Evolutionary conservation across 2,113 vertebrate species (phyloP).

Genomic region (Phalacrocorax carbo): DNA sequence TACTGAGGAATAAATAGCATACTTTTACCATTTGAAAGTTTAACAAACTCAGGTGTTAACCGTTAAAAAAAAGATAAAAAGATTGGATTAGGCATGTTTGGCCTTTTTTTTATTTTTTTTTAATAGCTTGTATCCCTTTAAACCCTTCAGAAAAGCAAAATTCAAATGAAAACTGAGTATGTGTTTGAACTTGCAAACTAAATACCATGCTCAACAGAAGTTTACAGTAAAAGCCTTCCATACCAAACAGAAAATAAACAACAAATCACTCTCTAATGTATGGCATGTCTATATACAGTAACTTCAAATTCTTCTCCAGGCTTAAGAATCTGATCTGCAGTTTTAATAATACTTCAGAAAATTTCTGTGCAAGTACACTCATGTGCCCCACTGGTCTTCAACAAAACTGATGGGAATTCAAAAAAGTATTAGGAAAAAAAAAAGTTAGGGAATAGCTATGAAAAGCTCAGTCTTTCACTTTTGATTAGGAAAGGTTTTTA

Average conservation of each 20-base stretch:
- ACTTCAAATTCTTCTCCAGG: background rate
- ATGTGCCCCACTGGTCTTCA: background rate
- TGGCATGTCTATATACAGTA: background rate
- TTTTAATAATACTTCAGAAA: background rate
- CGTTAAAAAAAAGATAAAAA: background rate
- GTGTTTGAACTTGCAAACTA: background rate
- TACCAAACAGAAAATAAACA: conserved; percentile 41
- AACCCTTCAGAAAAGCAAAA: background rate
- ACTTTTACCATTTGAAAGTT: background rate
- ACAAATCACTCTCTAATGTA: background rate
- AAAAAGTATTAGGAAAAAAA: background rate
- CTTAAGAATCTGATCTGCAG: background rate
- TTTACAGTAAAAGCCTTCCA: background rate
- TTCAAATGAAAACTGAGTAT: background rate
- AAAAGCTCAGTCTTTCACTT: background rate
- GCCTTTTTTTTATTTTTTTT: background rate
- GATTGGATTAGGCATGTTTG: background rate
- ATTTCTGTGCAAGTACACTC: background rate
- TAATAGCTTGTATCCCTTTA: background rate
- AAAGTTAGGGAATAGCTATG: background rate
- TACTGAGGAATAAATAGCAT: background rate
- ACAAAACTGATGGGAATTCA: background rate
- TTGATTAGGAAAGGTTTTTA: background rate
- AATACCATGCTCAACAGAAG: background rate
- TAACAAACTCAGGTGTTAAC: background rate